Conservation (phyloP, 92 coral and sea anemone species). For the Muricea muricata region DNA sequence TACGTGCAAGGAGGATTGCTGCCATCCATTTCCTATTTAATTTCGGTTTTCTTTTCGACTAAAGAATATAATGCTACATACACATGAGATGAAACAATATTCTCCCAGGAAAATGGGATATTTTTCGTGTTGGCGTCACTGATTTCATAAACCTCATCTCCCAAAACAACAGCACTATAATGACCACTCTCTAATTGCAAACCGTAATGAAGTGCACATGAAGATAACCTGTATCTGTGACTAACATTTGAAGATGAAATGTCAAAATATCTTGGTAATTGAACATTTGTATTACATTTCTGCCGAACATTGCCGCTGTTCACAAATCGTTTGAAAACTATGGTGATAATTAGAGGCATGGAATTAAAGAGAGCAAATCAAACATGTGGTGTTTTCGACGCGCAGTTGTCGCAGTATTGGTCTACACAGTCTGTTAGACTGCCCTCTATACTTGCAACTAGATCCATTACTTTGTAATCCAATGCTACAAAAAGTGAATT, state of each 20-base stretch:
- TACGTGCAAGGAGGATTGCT: not conserved
- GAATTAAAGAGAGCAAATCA: too few relatives aligned
- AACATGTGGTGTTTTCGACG: too few relatives aligned
- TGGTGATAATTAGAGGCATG: too few relatives aligned
- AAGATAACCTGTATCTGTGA: not conserved
- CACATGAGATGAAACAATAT: not conserved
- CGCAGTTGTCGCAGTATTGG: too few relatives aligned
- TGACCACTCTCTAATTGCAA: not conserved
- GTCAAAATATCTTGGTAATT: not conserved
- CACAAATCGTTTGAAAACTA: not conserved
- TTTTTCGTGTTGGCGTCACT: not conserved
- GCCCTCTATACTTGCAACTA: not conserved
- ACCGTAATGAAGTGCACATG: constrained; percentile 12
- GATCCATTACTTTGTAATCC: not conserved
- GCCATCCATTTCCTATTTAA: not conserved
- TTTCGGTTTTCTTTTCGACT: not conserved
- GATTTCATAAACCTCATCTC: not conserved
- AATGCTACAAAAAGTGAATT: not conserved
- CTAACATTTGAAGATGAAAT: not conserved
- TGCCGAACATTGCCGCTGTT: not conserved
- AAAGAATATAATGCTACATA: not conserved
- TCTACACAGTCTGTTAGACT: too few relatives aligned
- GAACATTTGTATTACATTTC: not conserved
- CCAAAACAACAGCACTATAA: constrained; percentile 14
- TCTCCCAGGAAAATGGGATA: not conserved